phyloP scores from a whole-genome alignment of 2,888 invertebrate genomes.

The Allacma fusca region DNA sequence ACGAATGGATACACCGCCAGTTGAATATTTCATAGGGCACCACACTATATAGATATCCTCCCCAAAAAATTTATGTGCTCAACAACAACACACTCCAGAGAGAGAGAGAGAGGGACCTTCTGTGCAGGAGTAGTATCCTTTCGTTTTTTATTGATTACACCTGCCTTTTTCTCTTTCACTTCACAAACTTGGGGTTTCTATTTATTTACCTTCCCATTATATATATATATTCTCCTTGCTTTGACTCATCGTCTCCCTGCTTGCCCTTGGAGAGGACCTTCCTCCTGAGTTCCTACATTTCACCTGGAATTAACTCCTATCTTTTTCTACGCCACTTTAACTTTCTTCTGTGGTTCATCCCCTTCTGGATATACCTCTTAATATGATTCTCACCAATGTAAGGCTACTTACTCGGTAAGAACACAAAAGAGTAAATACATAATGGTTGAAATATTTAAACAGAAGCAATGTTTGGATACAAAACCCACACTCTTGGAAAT shows the following conservation, averaged over 20 bases:
- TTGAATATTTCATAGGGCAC: conserved; percentile 43
- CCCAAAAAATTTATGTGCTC: neutral
- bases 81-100: neutral
- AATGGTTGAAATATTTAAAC: neutral
- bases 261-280: neutral
- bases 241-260: neutral
- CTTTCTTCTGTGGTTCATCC: no score
- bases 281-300: no score
- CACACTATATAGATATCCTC: conserved; percentile 25
- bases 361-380: no score
- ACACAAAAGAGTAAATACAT: no score
- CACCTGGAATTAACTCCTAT: no score
- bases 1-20: conserved; percentile 46
- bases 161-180: conserved; percentile 35
- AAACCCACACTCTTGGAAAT: no score
- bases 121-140: conserved; percentile 24
- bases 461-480: neutral
- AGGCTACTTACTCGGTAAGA: no score
- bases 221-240: neutral
- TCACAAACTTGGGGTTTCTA: conserved; percentile 11
- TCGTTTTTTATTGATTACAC: conserved; percentile 49
- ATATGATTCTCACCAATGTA: no score
- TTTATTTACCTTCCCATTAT: conserved; percentile 18
- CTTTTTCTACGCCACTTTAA: no score
- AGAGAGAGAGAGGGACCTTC: neutral